Percentiles rank a stretch among this genome's conserved stretches.
phyloP scores from a whole-genome alignment of 2,797 vertebrate species.

The Phaenicophaeus curvirostris region DNA sequence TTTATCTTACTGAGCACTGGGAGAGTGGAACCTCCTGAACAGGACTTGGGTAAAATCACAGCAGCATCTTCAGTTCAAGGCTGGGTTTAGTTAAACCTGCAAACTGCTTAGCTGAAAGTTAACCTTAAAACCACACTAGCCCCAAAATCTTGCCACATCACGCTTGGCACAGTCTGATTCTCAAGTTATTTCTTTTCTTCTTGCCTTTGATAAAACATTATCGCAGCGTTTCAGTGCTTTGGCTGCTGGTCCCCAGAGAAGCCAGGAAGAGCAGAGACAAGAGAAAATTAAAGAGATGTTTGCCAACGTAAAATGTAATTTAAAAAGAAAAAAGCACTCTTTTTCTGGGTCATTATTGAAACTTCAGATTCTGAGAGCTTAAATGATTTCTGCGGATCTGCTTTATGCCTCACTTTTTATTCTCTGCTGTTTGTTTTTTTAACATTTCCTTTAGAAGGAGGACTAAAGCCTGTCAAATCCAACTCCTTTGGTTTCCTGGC shows the following conservation, averaged over 20 bases:
- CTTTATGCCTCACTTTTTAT: not conserved
- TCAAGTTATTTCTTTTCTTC: not conserved
- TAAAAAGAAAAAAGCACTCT: not conserved
- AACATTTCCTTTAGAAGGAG: constrained; percentile 15
- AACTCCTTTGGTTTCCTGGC: not conserved
- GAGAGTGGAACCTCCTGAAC: not conserved
- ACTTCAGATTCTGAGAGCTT: not conserved
- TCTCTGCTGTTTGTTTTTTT: constrained; percentile 23
- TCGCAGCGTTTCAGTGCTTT: not conserved
- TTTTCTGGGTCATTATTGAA: constrained; percentile 26
- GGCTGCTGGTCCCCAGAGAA: constrained; percentile 3
- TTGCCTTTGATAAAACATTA: constrained; percentile 54
- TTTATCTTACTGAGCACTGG: not conserved
- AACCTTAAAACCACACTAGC: not conserved
- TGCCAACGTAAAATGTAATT: constrained; percentile 38
- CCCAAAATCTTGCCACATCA: not conserved
- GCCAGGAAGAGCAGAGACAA: constrained; percentile 1
- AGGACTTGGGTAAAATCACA: not conserved
- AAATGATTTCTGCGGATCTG: not conserved
- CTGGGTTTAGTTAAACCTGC: not conserved
- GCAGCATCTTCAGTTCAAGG: not conserved
- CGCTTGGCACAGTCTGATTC: not conserved
- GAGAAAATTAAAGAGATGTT: constrained; percentile 51
- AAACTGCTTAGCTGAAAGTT: not conserved
- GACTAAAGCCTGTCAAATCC: constrained; percentile 5